phyloP scores from a whole-genome alignment of 2,888 invertebrate species.

The Taenaris catops region DNA sequence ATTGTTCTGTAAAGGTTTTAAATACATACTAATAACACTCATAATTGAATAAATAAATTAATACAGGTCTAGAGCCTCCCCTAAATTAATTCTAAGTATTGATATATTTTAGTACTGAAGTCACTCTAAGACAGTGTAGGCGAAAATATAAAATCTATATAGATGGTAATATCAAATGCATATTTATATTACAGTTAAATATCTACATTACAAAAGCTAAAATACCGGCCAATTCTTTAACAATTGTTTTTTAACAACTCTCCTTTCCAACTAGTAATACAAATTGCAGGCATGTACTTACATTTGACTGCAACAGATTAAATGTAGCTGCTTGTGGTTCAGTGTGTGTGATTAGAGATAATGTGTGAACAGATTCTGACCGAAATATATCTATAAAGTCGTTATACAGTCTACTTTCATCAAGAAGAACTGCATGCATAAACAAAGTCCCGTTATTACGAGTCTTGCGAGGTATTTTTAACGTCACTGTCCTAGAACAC shows the following conservation, averaged over 20 bases:
- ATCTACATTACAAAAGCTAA: too few relatives aligned
- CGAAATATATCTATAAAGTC: constrained; percentile 79
- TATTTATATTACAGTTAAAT: too few relatives aligned
- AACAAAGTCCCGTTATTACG: constrained; percentile 91
- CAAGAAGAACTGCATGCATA: constrained; percentile 85
- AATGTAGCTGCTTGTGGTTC: constrained; percentile 88
- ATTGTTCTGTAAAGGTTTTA: constrained; percentile 44
- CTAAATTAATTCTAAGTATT: too few relatives aligned
- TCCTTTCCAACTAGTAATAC: not conserved
- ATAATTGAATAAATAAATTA: too few relatives aligned
- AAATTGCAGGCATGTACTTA: constrained; percentile 11
- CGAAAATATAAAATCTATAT: too few relatives aligned
- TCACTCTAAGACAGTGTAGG: too few relatives aligned
- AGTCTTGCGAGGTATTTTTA: constrained; percentile 86
- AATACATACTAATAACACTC: too few relatives aligned
- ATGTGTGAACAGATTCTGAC: constrained; percentile 81
- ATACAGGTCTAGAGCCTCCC: too few relatives aligned
- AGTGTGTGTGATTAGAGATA: constrained; percentile 85
- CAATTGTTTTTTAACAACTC: not conserved
- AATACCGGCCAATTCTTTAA: too few relatives aligned
- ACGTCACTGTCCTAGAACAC: constrained; percentile 78
- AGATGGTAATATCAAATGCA: too few relatives aligned
- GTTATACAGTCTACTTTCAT: constrained; percentile 66
- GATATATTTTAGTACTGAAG: too few relatives aligned
- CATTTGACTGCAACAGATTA: constrained; percentile 80